These are phyloP conservation scores for Schizothorax lantsangensis DNA, from an alignment of 2,797 vertebrate species.

Conservation along the genomic window DNA sequence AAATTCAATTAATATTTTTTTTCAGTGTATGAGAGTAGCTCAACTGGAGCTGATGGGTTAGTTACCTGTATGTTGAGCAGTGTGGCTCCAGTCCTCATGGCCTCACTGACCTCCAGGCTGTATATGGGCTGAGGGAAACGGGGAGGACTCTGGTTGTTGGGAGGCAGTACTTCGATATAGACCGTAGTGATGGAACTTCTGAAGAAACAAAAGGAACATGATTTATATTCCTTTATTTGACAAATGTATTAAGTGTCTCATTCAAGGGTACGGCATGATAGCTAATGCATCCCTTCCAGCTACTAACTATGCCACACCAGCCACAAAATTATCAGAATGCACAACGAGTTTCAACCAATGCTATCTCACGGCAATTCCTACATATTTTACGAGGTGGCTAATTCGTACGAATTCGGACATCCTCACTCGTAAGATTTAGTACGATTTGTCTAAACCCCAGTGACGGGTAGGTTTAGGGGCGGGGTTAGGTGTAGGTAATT, in stretches of 20 bases:
- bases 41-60: neutral
- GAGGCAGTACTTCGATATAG: conserved; percentile 95
- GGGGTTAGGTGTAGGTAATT: too few relatives aligned
- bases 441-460: too few relatives aligned
- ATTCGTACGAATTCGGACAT: too few relatives aligned
- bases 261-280: neutral
- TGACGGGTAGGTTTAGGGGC: too few relatives aligned
- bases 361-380: too few relatives aligned
- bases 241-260: neutral
- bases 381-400: too few relatives aligned
- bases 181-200: conserved; percentile 98
- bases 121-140: conserved; percentile 89
- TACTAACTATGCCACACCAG: neutral
- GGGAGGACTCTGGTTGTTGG: conserved; percentile 97
- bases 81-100: conserved; percentile 91
- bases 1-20: too few relatives aligned
- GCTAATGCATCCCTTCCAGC: neutral
- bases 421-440: too few relatives aligned
- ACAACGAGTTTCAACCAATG: neutral
- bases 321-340: neutral
- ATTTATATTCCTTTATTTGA: neutral
- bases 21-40: too few relatives aligned
- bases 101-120: conserved; percentile 94
- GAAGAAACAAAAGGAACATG: conserved; percentile 46
- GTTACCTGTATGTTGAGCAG: conserved; percentile 92